Evolutionary conservation across 2,797 vertebrate species (phyloP), one percentile per base, ranked within the genome.

Genomic region (Peromyscus eremicus): DNA sequence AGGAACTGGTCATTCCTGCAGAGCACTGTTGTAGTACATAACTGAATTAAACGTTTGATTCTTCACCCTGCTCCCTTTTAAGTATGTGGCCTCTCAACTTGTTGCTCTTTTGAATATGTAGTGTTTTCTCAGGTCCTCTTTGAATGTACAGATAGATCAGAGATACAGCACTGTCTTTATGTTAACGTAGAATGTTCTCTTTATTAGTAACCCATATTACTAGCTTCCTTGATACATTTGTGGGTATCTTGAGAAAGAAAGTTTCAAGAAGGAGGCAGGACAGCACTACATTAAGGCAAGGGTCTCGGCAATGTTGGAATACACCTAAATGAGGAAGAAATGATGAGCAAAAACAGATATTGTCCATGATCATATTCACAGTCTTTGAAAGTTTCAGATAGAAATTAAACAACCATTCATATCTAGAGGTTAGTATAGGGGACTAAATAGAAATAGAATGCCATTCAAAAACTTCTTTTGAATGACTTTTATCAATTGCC

Each of bases 21-120:
- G 85, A 82, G 93, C 71, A 68, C 34, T 97, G 68, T 71, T 75
- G 76, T 52, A 79, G 16, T n/a, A 77, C 68, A 40, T 17, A 52
- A 66, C 46, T 85, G 96, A 96, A 71, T 37, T 49, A 96, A 98
- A 96, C 3, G 7, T 37, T 90, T n/a, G 90, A 60, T 96, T 95
- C 83, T 95, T 86, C 52, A 87, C 27, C 83, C 3, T 40, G n/a
- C 49, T 95, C 23, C 34, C 94, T 64, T 49, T 80, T 57, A 62
- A 83, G 82, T 66, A 82, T 19, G 49, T n/a, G n/a, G 0, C 12
- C 34, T 9, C 6, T 46, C 43, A 94, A 40, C 11, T 89, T 46
- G 68, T 52, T 89, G 75, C 27, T 66, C 34, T 82, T 96, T 92
- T 92, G 68, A 92, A 1, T 1, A 11, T 34, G 71, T 0, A 29